Conservation (phyloP, 2,797 vertebrate species). For the Hoplostethus mediterraneus region DNA sequence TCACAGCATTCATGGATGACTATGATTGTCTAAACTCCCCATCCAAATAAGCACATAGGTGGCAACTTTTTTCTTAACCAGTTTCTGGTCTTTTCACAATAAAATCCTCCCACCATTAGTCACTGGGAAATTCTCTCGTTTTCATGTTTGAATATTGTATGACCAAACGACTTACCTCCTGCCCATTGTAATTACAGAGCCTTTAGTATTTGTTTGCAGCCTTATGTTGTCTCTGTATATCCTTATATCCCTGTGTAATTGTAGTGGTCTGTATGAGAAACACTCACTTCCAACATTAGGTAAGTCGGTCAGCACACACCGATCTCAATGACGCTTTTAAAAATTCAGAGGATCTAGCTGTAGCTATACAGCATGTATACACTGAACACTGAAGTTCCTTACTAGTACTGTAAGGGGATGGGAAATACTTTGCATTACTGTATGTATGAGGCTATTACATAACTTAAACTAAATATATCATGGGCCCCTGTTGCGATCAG, state of each 20-base stretch:
- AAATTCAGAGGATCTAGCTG: slow-evolving; percentile 15
- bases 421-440: background rate
- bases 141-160: background rate
- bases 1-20: background rate
- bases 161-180: too few relatives aligned
- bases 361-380: slow-evolving; percentile 4
- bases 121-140: background rate
- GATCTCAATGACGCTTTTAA: slow-evolving; percentile 30
- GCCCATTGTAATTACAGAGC: background rate
- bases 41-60: too few relatives aligned
- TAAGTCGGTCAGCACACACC: slow-evolving; percentile 13
- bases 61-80: too few relatives aligned
- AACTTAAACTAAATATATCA: background rate
- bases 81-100: too few relatives aligned
- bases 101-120: too few relatives aligned
- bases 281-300: background rate
- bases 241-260: background rate
- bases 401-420: background rate
- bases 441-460: too few relatives aligned
- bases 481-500: background rate
- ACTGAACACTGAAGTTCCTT: slow-evolving; percentile 1
- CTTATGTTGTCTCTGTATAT: background rate
- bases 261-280: background rate
- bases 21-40: background rate
- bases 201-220: background rate